phyloP scores from a whole-genome alignment of 2,113 vertebrate genomes.

The Peromyscus polionotus region DNA sequence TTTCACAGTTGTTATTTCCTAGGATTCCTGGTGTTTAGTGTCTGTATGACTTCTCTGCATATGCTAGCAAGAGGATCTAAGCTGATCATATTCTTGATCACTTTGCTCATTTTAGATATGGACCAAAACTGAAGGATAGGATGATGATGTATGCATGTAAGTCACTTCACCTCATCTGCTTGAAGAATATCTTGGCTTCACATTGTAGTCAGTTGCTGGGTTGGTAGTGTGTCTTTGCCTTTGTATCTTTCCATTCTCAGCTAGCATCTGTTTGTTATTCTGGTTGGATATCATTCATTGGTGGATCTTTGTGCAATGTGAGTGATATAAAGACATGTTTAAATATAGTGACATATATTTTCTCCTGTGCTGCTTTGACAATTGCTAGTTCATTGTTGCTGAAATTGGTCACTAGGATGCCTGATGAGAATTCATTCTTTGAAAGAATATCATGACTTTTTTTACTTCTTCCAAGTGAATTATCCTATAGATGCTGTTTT shows the following conservation, averaged over 20 bases:
- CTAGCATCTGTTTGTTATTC: neutral
- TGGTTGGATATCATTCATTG: neutral
- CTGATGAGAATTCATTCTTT: slow-evolving; percentile 56
- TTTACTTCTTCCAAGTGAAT: slow-evolving; percentile 51
- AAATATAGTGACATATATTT: slow-evolving; percentile 11
- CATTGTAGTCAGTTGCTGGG: neutral
- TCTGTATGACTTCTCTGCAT: neutral
- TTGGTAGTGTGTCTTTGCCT: neutral
- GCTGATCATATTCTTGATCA: neutral
- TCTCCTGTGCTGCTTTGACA: neutral
- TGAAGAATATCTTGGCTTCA: neutral
- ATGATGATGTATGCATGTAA: neutral
- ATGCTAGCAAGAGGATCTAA: neutral
- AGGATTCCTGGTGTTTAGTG: neutral
- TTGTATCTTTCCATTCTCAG: neutral
- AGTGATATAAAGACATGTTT: slow-evolving; percentile 13
- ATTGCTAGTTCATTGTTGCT: slow-evolving; percentile 64
- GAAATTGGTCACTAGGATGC: neutral
- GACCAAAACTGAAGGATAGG: neutral
- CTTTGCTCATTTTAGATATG: neutral
- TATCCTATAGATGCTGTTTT: slow-evolving; percentile 49
- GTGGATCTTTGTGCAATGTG: neutral
- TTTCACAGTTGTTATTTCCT: neutral
- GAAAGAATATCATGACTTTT: slow-evolving; percentile 30
- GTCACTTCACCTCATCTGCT: neutral